These are phyloP conservation scores for Cepaea hortensis DNA, from an alignment of 2,888 invertebrate genomes.

Conservation along the genomic window DNA sequence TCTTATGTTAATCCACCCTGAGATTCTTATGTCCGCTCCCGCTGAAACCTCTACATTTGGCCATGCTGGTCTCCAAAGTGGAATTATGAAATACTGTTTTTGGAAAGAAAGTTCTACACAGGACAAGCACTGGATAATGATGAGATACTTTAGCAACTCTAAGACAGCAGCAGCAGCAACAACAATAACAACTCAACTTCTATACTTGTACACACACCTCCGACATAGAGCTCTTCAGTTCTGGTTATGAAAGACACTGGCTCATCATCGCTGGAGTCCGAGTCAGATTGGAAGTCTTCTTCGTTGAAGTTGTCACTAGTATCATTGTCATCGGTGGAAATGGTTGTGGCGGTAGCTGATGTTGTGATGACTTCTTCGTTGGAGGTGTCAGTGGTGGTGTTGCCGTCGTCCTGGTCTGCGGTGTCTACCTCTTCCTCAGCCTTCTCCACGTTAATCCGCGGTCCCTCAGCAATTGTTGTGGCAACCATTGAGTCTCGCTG, in stretches of 20 bases:
- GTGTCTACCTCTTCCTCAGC: conserved; percentile 58
- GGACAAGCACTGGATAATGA: too few relatives aligned
- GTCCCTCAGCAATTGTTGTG: conserved; percentile 53
- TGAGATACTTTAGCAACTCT: too few relatives aligned
- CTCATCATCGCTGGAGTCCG: conserved; percentile 66
- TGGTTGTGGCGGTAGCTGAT: conserved; percentile 30
- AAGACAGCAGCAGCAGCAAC: too few relatives aligned
- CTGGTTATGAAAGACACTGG: conserved; percentile 54
- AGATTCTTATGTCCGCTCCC: too few relatives aligned
- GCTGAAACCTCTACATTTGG: too few relatives aligned
- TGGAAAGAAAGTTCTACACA: too few relatives aligned
- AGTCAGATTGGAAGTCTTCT: conserved; percentile 71
- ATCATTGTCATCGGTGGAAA: conserved; percentile 47
- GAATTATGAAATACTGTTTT: too few relatives aligned
- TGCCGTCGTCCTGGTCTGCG: neutral
- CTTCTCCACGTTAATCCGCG: conserved; percentile 65
- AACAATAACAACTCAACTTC: neutral
- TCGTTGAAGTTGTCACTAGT: conserved; percentile 60
- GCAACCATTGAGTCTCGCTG: conserved; percentile 43
- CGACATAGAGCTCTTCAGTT: conserved; percentile 54
- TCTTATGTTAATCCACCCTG: too few relatives aligned
- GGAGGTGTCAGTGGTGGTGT: neutral
- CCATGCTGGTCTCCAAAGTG: too few relatives aligned
- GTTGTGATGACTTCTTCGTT: neutral
- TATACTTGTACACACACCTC: conserved; percentile 45